Percentiles rank a stretch among this genome's conserved stretches.
phyloP scores from a whole-genome alignment of 2,888 invertebrate genomes.

The Thymelicus sylvestris region DNA sequence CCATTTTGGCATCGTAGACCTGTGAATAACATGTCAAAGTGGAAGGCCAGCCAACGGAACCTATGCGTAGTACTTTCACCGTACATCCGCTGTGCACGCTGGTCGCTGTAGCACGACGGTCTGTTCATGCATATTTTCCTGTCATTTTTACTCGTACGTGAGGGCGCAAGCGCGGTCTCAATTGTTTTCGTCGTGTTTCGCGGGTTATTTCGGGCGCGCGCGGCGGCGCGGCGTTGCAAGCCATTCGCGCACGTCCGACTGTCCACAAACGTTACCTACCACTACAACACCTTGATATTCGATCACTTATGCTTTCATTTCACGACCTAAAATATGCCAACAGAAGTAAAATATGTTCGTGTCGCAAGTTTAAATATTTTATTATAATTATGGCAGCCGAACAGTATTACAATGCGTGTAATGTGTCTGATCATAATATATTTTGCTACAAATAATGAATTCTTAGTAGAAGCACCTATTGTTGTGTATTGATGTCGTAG shows the following conservation, averaged over 20 bases:
- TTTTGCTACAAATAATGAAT: neutral
- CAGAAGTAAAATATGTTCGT: neutral
- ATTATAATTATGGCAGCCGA: too few species aligned
- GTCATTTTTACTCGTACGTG: constrained; percentile 75
- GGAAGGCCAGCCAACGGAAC: constrained; percentile 42
- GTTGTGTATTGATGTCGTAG: too few species aligned
- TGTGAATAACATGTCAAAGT: constrained; percentile 42
- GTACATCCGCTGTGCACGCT: constrained; percentile 38
- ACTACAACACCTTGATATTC: constrained; percentile 63
- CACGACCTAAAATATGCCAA: constrained; percentile 9
- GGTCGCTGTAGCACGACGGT: constrained; percentile 45
- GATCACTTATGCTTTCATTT: constrained; percentile 46
- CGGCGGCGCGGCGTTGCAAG: constrained; percentile 69
- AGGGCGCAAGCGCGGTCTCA: constrained; percentile 73
- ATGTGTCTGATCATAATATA: neutral
- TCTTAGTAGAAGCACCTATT: too few species aligned
- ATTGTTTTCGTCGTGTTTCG: constrained; percentile 84
- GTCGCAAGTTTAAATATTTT: neutral
- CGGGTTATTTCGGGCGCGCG: constrained; percentile 77
- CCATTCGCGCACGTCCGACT: constrained; percentile 69
- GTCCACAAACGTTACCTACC: constrained; percentile 66
- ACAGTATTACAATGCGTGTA: too few species aligned
- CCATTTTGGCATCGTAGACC: constrained; percentile 45
- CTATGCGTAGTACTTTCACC: constrained; percentile 48
- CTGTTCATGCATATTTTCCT: constrained; percentile 66